Conservation (phyloP, 2,113 vertebrate genomes). For the Xiphophorus couchianus region DNA sequence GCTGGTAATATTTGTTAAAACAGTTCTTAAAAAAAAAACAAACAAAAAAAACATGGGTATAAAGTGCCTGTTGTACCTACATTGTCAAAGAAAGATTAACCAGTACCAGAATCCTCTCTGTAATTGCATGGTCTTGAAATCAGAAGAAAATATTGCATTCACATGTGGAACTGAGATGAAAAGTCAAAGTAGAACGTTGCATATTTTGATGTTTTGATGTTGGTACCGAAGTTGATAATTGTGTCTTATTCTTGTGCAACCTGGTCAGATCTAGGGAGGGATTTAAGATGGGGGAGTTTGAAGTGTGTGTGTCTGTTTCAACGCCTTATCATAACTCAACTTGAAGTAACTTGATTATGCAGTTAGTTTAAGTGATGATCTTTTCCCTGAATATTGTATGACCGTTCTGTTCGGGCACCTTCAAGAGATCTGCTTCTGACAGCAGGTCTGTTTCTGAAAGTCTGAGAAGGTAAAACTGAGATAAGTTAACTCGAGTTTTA, state of each 20-base stretch:
- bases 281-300: conserved; percentile 25
- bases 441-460: conserved; percentile 15
- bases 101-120: conserved; percentile 5
- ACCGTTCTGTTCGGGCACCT: conserved; percentile 15
- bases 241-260: conserved; percentile 28
- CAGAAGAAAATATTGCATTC: neutral
- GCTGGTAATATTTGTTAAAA: neutral
- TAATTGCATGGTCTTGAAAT: neutral
- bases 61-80: conserved; percentile 20
- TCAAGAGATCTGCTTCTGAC: conserved; percentile 14
- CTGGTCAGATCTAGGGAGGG: conserved; percentile 19
- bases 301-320: conserved; percentile 55
- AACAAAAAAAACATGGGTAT: neutral
- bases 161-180: conserved; percentile 11
- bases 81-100: neutral
- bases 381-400: conserved; percentile 37
- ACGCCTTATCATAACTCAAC: conserved; percentile 57
- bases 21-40: neutral
- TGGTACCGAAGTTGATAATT: conserved; percentile 1
- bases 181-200: neutral
- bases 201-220: conserved; percentile 3
- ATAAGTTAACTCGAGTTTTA: conserved; percentile 33
- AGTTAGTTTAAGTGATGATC: neutral
- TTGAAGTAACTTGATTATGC: conserved; percentile 21
- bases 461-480: conserved; percentile 1